These are phyloP conservation scores for Morone chrysops DNA, from an alignment of 2,113 vertebrate species.

Conservation along the genomic window DNA sequence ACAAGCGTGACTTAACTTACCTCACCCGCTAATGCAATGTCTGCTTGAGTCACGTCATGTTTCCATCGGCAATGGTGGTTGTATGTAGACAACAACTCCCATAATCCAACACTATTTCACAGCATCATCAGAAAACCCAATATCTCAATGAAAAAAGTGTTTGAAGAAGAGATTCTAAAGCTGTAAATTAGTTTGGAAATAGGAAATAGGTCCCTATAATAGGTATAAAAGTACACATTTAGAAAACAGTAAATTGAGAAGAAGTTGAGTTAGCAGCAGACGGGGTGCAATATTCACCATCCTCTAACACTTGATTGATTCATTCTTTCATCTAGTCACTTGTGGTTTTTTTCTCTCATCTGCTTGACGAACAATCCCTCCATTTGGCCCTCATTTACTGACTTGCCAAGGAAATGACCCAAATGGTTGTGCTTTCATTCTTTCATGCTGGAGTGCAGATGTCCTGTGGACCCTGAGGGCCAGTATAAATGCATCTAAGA, in stretches of 20 bases:
- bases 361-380: background rate
- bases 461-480: background rate
- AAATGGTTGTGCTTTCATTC: background rate
- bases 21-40: too few species aligned
- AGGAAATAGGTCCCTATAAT: background rate
- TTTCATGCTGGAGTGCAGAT: background rate
- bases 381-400: background rate
- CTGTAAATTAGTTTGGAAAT: background rate
- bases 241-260: background rate
- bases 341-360: background rate
- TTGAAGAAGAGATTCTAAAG: too few species aligned
- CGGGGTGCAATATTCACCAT: background rate
- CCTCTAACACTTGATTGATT: background rate
- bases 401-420: background rate
- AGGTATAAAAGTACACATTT: background rate
- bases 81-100: too few species aligned
- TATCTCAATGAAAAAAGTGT: background rate
- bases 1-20: too few species aligned
- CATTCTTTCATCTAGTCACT: background rate
- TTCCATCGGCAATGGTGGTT: too few species aligned
- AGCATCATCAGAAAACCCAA: background rate
- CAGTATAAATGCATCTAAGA: background rate
- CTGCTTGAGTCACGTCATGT: too few species aligned
- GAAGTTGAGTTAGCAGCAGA: background rate
- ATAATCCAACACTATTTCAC: too few species aligned